Evolutionary conservation across 2,113 vertebrate species (phyloP).

Genomic region (Triplophysa rosa): DNA sequence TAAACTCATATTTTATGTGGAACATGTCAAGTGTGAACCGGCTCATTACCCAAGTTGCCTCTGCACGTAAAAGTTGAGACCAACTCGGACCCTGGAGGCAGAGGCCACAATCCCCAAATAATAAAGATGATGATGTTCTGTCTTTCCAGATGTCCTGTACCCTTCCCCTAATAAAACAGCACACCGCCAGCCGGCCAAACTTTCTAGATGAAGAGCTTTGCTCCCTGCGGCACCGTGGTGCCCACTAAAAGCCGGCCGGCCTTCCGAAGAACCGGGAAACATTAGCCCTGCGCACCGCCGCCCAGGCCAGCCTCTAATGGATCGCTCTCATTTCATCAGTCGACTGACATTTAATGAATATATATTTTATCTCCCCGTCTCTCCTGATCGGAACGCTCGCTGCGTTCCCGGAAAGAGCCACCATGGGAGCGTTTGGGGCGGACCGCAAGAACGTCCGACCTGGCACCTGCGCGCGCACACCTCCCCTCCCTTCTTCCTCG

Average conservation of each 20-base stretch:
- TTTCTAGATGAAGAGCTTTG: constrained; percentile 63
- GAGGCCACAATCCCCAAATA: constrained; percentile 32
- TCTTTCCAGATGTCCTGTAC: constrained; percentile 37
- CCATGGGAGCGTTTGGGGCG: constrained; percentile 78
- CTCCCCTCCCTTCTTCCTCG: constrained; percentile 63
- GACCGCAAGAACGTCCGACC: constrained; percentile 64
- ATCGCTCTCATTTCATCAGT: constrained; percentile 85
- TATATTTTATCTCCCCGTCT: constrained; percentile 83
- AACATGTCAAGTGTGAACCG: neutral
- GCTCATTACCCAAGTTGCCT: constrained; percentile 11
- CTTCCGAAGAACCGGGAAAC: constrained; percentile 75
- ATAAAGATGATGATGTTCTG: constrained; percentile 45
- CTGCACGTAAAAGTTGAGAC: constrained; percentile 4
- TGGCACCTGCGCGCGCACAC: constrained; percentile 74
- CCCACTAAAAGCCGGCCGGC: constrained; percentile 75
- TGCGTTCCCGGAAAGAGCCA: constrained; percentile 80
- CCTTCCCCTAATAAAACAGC: constrained; percentile 56
- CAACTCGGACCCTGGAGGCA: neutral
- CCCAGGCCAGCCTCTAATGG: constrained; percentile 78
- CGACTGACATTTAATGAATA: constrained; percentile 86
- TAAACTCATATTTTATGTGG: neutral
- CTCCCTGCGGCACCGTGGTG: constrained; percentile 66
- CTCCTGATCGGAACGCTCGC: constrained; percentile 82
- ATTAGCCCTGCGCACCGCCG: constrained; percentile 68
- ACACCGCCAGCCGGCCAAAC: constrained; percentile 60